These are phyloP conservation scores for Enteromius anoplus DNA, from an alignment of 2,797 vertebrate genomes.

Conservation along the genomic window DNA sequence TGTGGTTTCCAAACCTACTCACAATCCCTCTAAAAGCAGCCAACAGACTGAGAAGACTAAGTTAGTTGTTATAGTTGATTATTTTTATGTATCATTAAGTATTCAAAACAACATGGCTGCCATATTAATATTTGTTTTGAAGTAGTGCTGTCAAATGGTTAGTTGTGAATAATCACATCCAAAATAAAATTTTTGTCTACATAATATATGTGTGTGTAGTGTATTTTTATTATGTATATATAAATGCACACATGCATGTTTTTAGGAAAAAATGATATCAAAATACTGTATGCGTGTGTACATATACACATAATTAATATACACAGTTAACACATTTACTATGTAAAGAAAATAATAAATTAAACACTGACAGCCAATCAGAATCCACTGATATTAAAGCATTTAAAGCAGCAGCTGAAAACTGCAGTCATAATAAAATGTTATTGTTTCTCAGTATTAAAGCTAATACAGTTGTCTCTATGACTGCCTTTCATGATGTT, in stretches of 20 bases:
- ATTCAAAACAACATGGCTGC: not conserved
- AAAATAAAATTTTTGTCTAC: no score
- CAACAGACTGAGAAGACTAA: not conserved
- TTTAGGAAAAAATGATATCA: no score
- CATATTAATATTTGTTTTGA: not conserved
- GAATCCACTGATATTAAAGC: not conserved
- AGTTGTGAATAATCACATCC: no score
- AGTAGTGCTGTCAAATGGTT: not conserved
- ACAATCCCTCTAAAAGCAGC: not conserved
- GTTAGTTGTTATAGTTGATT: not conserved
- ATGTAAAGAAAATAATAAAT: not conserved
- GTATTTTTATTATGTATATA: no score
- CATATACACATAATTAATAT: no score
- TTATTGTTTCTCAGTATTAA: not conserved
- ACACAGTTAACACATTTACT: no score
- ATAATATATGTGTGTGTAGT: no score
- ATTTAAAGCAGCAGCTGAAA: not conserved
- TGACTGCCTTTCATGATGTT: not conserved
- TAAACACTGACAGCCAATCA: not conserved
- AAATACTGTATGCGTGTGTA: no score
- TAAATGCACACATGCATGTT: no score
- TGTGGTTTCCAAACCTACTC: not conserved
- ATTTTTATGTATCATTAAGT: not conserved
- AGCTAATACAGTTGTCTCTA: not conserved
- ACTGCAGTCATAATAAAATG: not conserved